phyloP scores from a whole-genome alignment of 2,888 invertebrate genomes.

The Apodemia zela region DNA sequence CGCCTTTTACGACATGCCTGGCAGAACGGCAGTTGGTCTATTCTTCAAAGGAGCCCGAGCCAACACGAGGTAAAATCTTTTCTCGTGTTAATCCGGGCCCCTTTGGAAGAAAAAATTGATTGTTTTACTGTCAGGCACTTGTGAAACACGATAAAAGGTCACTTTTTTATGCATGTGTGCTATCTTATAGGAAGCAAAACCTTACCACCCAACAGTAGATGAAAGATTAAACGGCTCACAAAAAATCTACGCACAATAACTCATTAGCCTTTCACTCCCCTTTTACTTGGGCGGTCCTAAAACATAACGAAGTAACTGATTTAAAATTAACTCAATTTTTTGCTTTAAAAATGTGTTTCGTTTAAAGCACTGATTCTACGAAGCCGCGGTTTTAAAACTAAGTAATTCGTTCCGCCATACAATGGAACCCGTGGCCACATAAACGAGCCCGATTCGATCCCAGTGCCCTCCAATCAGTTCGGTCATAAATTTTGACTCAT shows the following conservation, averaged over 20 bases:
- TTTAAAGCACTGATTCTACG: constrained; percentile 1
- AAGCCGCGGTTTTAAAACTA: constrained; percentile 13
- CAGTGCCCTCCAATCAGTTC: constrained; percentile 12
- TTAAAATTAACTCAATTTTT: background rate
- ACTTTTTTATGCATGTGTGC: no score
- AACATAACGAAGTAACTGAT: background rate
- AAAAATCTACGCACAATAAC: background rate
- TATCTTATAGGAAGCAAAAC: no score
- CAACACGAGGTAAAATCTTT: no score
- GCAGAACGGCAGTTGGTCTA: no score
- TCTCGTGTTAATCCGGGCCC: no score
- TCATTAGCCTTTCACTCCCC: constrained; percentile 4
- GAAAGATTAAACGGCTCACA: background rate
- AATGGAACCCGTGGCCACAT: constrained; percentile 6
- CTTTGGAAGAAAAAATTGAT: no score
- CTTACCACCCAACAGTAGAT: background rate
- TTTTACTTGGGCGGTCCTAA: background rate
- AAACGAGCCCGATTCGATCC: background rate
- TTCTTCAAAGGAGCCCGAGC: no score
- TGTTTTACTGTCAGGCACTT: no score
- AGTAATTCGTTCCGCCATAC: constrained; percentile 14
- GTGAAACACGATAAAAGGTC: no score
- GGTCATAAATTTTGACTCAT: constrained; percentile 9
- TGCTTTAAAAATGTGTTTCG: constrained; percentile 7
- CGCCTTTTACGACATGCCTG: no score